Conservation (phyloP, 2,113 vertebrate species). For the human region GRCh38 chr11:134466001-134466500, state of each 20-base stretch:
- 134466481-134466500: fast-evolving
- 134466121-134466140: no score
- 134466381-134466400: not conserved
- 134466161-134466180: not conserved
- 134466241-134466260: not conserved
- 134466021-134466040: fast-evolving
- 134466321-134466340: not conserved
- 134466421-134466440: not conserved
- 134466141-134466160: not conserved
- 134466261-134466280: not conserved
- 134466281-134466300: not conserved
- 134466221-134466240: fast-evolving
- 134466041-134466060: fast-evolving
- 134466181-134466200: no score
- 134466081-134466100: not conserved
- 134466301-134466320: not conserved
- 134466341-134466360: not conserved
- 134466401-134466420: fast-evolving
- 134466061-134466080: not conserved
- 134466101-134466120: not conserved
- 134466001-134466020: not conserved
- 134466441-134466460: not conserved
- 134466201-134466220: not conserved
- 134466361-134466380: not conserved
- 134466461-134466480: not conserved